These are phyloP conservation scores for Temnothorax curvispinosus DNA, from an alignment of 1,140 invertebrate genomes.

Conservation along the genomic window DNA sequence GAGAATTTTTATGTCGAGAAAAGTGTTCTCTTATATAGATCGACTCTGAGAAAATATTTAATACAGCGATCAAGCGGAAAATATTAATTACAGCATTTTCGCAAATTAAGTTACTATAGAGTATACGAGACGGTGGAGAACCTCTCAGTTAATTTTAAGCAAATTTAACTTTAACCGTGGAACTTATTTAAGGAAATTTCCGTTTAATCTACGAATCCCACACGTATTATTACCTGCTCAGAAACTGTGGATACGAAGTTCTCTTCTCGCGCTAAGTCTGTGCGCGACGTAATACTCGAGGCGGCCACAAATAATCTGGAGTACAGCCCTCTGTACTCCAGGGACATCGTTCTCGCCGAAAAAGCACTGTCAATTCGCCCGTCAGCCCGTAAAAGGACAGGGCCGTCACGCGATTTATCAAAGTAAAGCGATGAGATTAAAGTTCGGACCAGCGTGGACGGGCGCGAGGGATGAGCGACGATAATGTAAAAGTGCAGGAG, in stretches of 20 bases:
- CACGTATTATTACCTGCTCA: slow-evolving; percentile 28
- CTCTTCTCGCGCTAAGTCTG: too few species aligned
- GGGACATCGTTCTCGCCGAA: slow-evolving; percentile 23
- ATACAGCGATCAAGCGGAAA: background rate
- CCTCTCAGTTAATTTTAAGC: slow-evolving; percentile 4
- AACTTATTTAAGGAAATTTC: slow-evolving; percentile 36
- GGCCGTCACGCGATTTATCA: slow-evolving; percentile 55
- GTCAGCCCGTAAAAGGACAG: slow-evolving; percentile 46
- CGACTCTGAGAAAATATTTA: slow-evolving; percentile 7
- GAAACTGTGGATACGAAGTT: background rate
- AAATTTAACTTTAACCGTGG: slow-evolving; percentile 15
- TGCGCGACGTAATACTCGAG: background rate
- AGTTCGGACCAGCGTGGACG: slow-evolving; percentile 44
- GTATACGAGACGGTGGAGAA: background rate
- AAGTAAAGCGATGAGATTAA: slow-evolving; percentile 61
- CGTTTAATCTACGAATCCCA: slow-evolving; percentile 36
- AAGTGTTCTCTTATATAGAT: background rate
- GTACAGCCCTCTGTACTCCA: too few species aligned
- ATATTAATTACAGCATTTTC: slow-evolving; percentile 37
- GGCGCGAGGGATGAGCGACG: slow-evolving; percentile 55
- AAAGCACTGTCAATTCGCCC: slow-evolving; percentile 39
- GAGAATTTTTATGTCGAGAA: background rate
- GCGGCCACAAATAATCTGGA: slow-evolving; percentile 19
- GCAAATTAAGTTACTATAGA: background rate
- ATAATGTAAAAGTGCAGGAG: slow-evolving; percentile 55